Evolutionary conservation across 1,140 invertebrate genomes (phyloP), one percentile per base, ranked within the genome.

Genomic region (Neodiprion fabricii): DNA sequence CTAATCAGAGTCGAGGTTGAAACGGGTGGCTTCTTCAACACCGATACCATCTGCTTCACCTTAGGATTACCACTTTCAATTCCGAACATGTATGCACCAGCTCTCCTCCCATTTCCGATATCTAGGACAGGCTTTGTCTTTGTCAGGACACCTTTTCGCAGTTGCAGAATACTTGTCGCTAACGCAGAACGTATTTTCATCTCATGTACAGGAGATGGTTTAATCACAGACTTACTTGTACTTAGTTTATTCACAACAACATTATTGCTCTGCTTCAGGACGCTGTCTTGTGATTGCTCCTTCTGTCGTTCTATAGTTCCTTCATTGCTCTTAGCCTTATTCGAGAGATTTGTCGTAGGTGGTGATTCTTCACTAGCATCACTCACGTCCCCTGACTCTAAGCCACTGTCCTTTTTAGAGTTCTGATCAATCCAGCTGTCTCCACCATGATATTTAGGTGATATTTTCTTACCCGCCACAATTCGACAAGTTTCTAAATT

Each of bases 361-460:
- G 68, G 1, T 48, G 72, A 72, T 72, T 88, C 84, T 71, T 87
- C 86, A 72, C 80, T 85, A 3, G 82, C 81, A 79, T 87, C 85
- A 80, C 81, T 88, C 1, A 85, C 80, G 68, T 89, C 85, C 11
- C 82, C 85, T 5, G 85, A 88, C 74, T 90, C 85, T 21, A 89
- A 77, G 10, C 83, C 85, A 79, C 81, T 87, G 74, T 89, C 86
- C 73, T 89, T 89, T 71, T 81, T 88, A 7, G 84, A 84, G 61
- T 78, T 82, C 67, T 68, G 81, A 70, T 87, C 81, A 4, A 17
- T 53, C 67, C 75, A 79, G 53, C 71, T 67, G n/a, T 79, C 70
- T 65, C 9, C 67, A 9, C 40, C 53, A 1, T 53, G n/a, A n/a
- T 53, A 53, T 53, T 53, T 53, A 11, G 50, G n/a, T 53, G n/a